phyloP scores from a whole-genome alignment of 2,113 vertebrate species.

The Pseudopipra pipra region DNA sequence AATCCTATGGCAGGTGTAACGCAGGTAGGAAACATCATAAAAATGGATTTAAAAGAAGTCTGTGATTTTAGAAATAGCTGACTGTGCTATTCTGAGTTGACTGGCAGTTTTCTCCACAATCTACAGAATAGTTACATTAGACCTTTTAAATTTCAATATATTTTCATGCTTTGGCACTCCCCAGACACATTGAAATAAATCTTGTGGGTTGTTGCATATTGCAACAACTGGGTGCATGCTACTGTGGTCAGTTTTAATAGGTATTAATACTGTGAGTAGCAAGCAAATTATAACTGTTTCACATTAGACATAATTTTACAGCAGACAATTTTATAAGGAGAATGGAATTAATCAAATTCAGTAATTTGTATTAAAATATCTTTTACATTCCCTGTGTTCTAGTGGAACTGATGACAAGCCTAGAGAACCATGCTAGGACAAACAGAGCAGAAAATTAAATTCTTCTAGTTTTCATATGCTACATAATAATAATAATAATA shows the following conservation, averaged over 20 bases:
- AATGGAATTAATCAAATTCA: conserved; percentile 55
- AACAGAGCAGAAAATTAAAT: conserved; percentile 68
- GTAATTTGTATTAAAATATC: conserved; percentile 64
- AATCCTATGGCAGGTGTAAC: background rate
- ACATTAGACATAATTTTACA: conserved; percentile 57
- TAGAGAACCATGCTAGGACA: conserved; percentile 59
- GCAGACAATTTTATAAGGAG: conserved; percentile 64
- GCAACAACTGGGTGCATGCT: background rate
- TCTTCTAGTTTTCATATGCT: conserved; percentile 46
- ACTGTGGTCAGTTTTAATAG: conserved; percentile 49
- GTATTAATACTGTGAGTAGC: conserved; percentile 50
- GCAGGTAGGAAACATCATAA: background rate
- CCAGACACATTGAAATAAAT: conserved; percentile 23
- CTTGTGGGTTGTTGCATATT: conserved; percentile 18
- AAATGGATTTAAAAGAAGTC: background rate
- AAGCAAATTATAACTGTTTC: conserved; percentile 61
- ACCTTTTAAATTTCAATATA: background rate
- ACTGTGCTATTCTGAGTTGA: background rate
- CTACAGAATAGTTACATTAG: background rate
- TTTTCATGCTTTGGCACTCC: background rate
- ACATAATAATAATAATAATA: background rate
- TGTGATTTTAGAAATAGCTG: background rate
- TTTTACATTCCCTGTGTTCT: conserved; percentile 61
- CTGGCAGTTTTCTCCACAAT: background rate
- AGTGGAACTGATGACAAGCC: conserved; percentile 53